Evolutionary conservation across 2,113 vertebrate genomes (phyloP).

Genomic region (Onychostoma macrolepis): DNA sequence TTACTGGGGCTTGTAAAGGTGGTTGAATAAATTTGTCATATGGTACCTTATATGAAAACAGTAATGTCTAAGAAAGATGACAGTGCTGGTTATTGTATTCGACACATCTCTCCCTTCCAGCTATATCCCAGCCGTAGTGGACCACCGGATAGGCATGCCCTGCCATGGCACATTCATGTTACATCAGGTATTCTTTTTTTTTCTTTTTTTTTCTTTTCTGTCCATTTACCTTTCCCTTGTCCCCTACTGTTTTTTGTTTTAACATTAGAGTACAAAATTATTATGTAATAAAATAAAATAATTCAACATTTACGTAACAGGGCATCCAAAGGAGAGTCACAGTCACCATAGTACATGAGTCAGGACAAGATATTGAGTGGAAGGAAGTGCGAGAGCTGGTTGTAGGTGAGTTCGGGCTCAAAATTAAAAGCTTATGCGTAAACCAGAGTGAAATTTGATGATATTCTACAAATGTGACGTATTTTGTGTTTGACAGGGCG

Average conservation of each 20-base stretch:
- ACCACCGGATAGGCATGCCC: slow-evolving; percentile 94
- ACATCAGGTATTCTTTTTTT: slow-evolving; percentile 84
- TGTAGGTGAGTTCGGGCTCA: slow-evolving; percentile 82
- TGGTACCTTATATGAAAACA: too few relatives aligned
- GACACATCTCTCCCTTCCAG: slow-evolving; percentile 71
- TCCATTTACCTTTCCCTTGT: not conserved
- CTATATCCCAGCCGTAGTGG: slow-evolving; percentile 94
- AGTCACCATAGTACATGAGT: slow-evolving; percentile 92
- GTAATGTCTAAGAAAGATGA: not conserved
- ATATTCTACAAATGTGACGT: not conserved
- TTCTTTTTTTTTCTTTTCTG: too few relatives aligned
- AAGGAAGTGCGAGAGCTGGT: slow-evolving; percentile 95
- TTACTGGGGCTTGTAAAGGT: not conserved
- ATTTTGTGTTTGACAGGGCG: slow-evolving; percentile 77
- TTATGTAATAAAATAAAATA: not conserved
- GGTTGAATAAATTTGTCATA: not conserved
- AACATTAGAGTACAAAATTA: not conserved
- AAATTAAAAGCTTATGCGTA: not conserved
- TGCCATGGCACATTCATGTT: slow-evolving; percentile 95
- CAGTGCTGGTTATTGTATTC: slow-evolving; percentile 28
- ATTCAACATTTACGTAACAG: slow-evolving; percentile 66
- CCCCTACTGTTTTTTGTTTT: not conserved
- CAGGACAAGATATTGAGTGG: slow-evolving; percentile 89
- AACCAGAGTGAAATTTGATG: not conserved
- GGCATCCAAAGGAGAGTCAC: slow-evolving; percentile 95